phyloP scores from a whole-genome alignment of 2,797 vertebrate genomes.

The Malurus splendens region DNA sequence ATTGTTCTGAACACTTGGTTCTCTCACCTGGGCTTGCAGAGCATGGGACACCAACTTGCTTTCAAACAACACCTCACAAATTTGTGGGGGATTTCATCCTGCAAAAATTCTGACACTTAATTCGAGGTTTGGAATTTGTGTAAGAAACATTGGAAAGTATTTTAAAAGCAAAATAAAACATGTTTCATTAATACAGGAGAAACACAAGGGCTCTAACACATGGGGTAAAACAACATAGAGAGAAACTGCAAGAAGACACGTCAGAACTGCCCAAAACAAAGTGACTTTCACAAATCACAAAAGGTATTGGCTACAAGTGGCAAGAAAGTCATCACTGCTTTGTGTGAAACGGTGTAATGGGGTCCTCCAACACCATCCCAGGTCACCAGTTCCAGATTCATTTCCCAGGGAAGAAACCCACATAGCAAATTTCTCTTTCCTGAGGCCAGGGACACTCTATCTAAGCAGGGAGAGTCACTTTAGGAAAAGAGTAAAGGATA shows the following conservation, averaged over 20 bases:
- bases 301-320: background rate
- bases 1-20: background rate
- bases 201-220: background rate
- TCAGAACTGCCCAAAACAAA: background rate
- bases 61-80: background rate
- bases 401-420: background rate
- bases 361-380: background rate
- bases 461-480: fast-evolving
- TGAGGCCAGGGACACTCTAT: background rate
- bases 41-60: background rate
- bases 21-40: background rate
- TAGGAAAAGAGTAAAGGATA: conserved; percentile 62
- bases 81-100: background rate
- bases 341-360: background rate
- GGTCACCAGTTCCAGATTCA: background rate
- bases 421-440: background rate
- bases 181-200: background rate
- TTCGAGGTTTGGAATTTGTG: background rate
- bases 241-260: background rate
- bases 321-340: fast-evolving
- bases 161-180: background rate
- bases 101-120: background rate
- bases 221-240: fast-evolving
- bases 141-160: background rate
- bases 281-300: background rate